phyloP scores from a whole-genome alignment of 92 coral and sea anemone genomes.

The Montipora capitata region DNA sequence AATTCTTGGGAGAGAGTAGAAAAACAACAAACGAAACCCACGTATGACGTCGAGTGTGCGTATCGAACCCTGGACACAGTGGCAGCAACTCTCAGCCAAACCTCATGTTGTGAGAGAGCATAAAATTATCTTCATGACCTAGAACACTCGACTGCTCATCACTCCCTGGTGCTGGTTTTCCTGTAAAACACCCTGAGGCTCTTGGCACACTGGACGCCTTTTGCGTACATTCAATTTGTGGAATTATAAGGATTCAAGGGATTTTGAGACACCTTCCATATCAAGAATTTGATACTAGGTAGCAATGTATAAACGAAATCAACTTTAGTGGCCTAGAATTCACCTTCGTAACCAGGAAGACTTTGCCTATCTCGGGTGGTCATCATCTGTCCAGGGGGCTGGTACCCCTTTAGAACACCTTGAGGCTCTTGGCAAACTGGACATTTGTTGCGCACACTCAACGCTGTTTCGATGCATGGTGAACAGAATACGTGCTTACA shows the following conservation, averaged over 20 bases:
- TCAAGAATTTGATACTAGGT: neutral
- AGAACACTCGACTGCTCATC: conserved; percentile 67
- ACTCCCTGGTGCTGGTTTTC: conserved; percentile 86
- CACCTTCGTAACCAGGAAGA: conserved; percentile 24
- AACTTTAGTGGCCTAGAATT: neutral
- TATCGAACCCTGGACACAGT: too few species aligned
- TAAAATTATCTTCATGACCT: conserved; percentile 37
- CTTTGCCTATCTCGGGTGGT: neutral
- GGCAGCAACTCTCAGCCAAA: too few species aligned
- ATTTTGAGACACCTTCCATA: neutral
- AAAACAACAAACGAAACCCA: too few species aligned
- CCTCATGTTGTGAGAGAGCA: too few species aligned
- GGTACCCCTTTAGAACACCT: conserved; percentile 77
- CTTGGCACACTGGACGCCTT: conserved; percentile 77
- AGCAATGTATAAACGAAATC: neutral
- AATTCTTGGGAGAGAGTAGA: too few species aligned
- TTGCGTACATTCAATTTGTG: neutral
- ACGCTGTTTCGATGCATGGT: conserved; percentile 67
- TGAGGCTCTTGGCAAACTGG: conserved; percentile 78
- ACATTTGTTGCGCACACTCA: conserved; percentile 16
- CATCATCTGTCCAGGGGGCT: conserved; percentile 70
- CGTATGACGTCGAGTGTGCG: too few species aligned
- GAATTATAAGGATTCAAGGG: too few species aligned
- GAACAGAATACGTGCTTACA: conserved; percentile 85
- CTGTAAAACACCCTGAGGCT: conserved; percentile 63